These are phyloP conservation scores for Heterotis niloticus DNA, from an alignment of 2,113 vertebrate genomes.

Conservation along the genomic window DNA sequence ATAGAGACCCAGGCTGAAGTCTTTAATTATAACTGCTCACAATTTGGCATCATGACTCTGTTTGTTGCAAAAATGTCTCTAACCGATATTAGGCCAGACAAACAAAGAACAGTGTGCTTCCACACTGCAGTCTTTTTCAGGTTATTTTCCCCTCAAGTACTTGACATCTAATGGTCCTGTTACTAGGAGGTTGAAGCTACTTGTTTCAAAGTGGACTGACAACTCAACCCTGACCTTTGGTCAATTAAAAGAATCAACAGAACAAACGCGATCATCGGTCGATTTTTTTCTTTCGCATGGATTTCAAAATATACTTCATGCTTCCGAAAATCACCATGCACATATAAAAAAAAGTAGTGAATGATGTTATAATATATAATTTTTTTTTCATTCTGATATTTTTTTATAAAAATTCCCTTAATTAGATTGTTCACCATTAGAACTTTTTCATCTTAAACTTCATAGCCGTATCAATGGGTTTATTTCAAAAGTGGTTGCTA, in stretches of 20 bases:
- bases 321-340: too few species aligned
- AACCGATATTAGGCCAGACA: constrained; percentile 27
- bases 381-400: too few species aligned
- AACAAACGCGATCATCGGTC: too few species aligned
- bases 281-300: too few species aligned
- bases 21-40: constrained; percentile 23
- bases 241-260: background rate
- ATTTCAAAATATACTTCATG: too few species aligned
- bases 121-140: constrained; percentile 20
- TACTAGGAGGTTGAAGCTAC: constrained; percentile 11
- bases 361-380: too few species aligned
- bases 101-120: constrained; percentile 25
- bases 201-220: background rate
- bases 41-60: constrained; percentile 23
- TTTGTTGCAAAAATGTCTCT: constrained; percentile 31
- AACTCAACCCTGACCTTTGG: background rate
- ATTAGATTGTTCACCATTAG: too few species aligned
- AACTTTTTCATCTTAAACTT: too few species aligned
- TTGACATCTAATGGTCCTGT: constrained; percentile 20
- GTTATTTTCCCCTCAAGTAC: constrained; percentile 11
- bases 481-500: too few species aligned
- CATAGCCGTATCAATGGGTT: too few species aligned
- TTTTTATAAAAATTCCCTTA: too few species aligned
- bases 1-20: constrained; percentile 20
- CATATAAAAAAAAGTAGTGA: too few species aligned